These are phyloP conservation scores for Amaurobius ferox DNA, from an alignment of 2,888 invertebrate species.

Conservation along the genomic window DNA sequence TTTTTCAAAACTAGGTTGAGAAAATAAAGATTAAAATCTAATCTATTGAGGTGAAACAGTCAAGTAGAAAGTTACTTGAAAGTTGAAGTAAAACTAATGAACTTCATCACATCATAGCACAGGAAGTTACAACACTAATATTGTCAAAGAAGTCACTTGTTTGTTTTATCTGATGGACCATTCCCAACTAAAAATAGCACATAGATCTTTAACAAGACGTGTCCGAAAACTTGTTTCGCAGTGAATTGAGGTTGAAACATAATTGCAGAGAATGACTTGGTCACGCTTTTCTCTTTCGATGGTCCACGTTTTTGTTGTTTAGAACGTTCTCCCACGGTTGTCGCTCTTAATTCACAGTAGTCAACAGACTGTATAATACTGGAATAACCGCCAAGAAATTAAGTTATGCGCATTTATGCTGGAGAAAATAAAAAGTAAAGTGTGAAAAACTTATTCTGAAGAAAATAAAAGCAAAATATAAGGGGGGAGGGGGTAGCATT, in stretches of 20 bases:
- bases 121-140: too few species aligned
- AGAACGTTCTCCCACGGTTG: conserved; percentile 14
- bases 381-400: neutral
- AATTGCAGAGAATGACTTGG: conserved; percentile 2
- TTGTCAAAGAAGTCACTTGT: too few species aligned
- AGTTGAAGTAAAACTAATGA: too few species aligned
- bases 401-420: neutral
- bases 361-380: neutral
- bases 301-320: neutral
- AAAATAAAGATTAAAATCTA: too few species aligned
- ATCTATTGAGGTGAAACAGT: too few species aligned
- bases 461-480: too few species aligned
- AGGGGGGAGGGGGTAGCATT: too few species aligned
- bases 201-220: neutral
- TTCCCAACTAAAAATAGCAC: neutral
- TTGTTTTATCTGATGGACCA: neutral
- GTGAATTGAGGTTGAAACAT: neutral
- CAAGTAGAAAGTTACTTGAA: too few species aligned
- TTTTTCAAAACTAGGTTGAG: too few species aligned
- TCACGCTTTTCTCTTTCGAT: conserved; percentile 7
- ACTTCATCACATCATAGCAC: too few species aligned
- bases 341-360: neutral
- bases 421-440: too few species aligned
- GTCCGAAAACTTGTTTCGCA: conserved; percentile 6
- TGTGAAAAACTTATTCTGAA: too few species aligned